Evolutionary conservation across 2,113 vertebrate species (phyloP), one percentile per base, ranked within the genome.

Genomic region (Alosa alosa): DNA sequence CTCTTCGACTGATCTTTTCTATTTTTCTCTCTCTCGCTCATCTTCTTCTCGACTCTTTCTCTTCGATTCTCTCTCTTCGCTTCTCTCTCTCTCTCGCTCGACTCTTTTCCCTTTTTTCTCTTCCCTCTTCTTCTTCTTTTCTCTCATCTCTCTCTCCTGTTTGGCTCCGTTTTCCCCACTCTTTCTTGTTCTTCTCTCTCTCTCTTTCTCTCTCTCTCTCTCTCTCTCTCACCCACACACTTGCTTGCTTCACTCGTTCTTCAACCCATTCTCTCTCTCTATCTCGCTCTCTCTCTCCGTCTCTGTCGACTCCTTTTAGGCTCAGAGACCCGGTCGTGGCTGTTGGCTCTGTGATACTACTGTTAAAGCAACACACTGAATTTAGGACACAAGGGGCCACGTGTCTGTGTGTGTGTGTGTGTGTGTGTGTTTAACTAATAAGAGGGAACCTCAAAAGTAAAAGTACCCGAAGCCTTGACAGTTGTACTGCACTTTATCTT

Each of bases 281-380:
- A 45, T 81, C 41, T 78, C 41, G 4, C 83, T n/a, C 85, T 47
- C 64, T 41, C 25, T 44, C 52, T 75, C 68, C 85, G 57, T 87
- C 85, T 87, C 84, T 89, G 88, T 88, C 88, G 39, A 52, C 86
- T 93, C 89, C 60, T 90, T 83, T 94, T 88, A 93, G 86, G 81
- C 87, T 93, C 91, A 93, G 64, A 57, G 83, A 82, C 85, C 87
- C 87, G 84, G 46, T 82, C 55, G 41, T 83, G 31, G 31, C 85
- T 88, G 81, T 86, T 86, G 85, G 86, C 82, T 85, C 84, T 46
- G 88, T 84, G 45, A 84, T 86, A 81, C 82, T 85, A 17, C 52
- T 81, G 47, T 60, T 55, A 50, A 22, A 84, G 47, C 41, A 83
- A 57, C 81, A 87, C 84, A 11, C 47, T 36, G 20, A 78, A 41